Evolutionary conservation across 92 coral and sea anemone genomes (phyloP).

Genomic region (Epizoanthus rinbou): DNA sequence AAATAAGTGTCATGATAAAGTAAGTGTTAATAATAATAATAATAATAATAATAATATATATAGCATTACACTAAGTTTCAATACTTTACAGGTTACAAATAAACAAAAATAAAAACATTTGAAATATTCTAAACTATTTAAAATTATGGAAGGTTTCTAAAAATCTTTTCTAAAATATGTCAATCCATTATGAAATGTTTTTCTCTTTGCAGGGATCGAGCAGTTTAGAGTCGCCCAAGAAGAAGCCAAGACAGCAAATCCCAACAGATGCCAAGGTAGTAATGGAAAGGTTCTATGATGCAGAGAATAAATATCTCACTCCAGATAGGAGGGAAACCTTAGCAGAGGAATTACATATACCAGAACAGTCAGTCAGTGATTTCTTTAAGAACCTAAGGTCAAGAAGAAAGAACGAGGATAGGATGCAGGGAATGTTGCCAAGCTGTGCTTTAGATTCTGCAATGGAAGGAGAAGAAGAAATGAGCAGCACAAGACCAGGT

Average conservation of each 20-base stretch:
- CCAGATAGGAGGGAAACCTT: conserved; percentile 46
- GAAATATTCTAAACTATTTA: too few relatives aligned
- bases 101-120: too few relatives aligned
- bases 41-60: too few relatives aligned
- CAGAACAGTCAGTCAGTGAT: conserved; percentile 67
- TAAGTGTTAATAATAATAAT: too few relatives aligned
- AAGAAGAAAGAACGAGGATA: conserved; percentile 54
- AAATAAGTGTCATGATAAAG: too few relatives aligned
- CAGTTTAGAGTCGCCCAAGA: conserved; percentile 40
- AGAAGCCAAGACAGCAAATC: conserved; percentile 53
- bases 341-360: conserved; percentile 47
- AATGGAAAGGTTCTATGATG: conserved; percentile 51
- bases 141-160: too few relatives aligned
- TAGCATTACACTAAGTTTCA: too few relatives aligned
- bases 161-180: too few relatives aligned
- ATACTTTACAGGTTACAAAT: too few relatives aligned
- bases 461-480: neutral
- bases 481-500: neutral
- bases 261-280: conserved; percentile 57
- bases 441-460: conserved; percentile 16
- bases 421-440: conserved; percentile 12
- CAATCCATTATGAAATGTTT: too few relatives aligned
- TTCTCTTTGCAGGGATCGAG: conserved; percentile 30
- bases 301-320: conserved; percentile 37
- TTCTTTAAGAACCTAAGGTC: conserved; percentile 67